These are phyloP conservation scores for Alectura lathami DNA, from an alignment of 2,113 vertebrate genomes.

Conservation along the genomic window DNA sequence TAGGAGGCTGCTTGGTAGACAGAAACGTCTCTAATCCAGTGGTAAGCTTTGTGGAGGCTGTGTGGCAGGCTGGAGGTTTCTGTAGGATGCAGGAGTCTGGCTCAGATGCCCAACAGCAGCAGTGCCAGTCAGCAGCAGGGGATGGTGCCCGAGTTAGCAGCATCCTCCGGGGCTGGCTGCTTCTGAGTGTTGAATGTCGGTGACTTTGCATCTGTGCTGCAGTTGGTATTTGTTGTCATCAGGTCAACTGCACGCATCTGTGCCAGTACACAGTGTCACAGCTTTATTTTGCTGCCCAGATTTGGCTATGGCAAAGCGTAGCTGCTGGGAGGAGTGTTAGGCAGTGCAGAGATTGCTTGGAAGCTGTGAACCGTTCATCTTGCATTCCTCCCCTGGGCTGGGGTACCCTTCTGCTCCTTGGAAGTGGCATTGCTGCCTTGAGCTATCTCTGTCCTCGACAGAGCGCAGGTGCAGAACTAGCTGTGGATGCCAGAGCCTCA, in stretches of 20 bases:
- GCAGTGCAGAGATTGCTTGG: background rate
- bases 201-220: rapidly evolving
- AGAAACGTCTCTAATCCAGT: rapidly evolving
- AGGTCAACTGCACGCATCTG: background rate
- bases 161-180: background rate
- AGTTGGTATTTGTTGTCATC: background rate
- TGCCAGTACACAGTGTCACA: background rate
- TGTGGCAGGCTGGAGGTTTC: background rate
- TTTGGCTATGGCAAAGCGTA: background rate
- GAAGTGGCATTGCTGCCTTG: background rate
- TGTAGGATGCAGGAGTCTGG: background rate
- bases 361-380: rapidly evolving
- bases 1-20: background rate
- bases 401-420: background rate
- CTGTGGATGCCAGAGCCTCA: background rate
- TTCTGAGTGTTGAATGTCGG: too few relatives aligned
- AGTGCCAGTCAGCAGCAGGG: rapidly evolving
- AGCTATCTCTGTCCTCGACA: background rate
- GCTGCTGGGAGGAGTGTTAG: rapidly evolving
- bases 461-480: background rate
- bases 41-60: rapidly evolving
- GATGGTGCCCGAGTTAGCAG: too few relatives aligned
- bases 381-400: rapidly evolving
- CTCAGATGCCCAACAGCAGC: rapidly evolving
- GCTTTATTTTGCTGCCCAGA: background rate